A percentile compares a stretch with the other conserved stretches of the same genome.
Evolutionary conservation across 1,140 invertebrate genomes (phyloP).

Genomic region (Drosophila hydei): DNA sequence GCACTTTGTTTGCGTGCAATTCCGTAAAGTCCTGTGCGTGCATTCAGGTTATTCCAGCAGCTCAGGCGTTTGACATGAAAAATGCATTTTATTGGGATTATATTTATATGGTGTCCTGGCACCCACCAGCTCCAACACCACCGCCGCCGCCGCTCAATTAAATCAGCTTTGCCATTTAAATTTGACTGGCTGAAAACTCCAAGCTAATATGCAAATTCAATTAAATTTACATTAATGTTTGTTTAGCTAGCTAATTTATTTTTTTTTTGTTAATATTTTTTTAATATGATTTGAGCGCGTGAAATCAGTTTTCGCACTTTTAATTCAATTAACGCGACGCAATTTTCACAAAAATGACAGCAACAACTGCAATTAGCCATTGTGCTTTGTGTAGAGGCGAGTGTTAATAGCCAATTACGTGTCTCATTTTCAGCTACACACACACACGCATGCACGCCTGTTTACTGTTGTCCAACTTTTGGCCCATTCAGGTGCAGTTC

Average conservation of each 20-base stretch:
- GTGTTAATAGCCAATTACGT: constrained; percentile 78
- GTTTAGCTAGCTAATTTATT: constrained; percentile 26
- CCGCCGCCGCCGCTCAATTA: constrained; percentile 44
- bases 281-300: constrained; percentile 33
- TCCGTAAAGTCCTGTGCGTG: constrained; percentile 79
- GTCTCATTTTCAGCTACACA: constrained; percentile 48
- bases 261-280: constrained; percentile 20
- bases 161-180: constrained; percentile 50
- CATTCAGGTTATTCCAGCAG: constrained; percentile 79
- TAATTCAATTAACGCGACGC: constrained; percentile 70
- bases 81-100: constrained; percentile 83
- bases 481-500: constrained; percentile 42
- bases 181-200: constrained; percentile 39
- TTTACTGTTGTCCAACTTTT: constrained; percentile 10
- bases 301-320: constrained; percentile 70
- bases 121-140: constrained; percentile 4
- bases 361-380: constrained; percentile 46
- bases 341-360: constrained; percentile 52
- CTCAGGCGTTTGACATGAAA: constrained; percentile 82
- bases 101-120: constrained; percentile 70
- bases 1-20: constrained; percentile 79
- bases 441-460: not conserved
- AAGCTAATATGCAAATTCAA: constrained; percentile 72
- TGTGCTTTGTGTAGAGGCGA: constrained; percentile 56
- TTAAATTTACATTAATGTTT: constrained; percentile 78